phyloP scores from a whole-genome alignment of 1,140 invertebrate genomes.

The Lutraria rhynchaena region DNA sequence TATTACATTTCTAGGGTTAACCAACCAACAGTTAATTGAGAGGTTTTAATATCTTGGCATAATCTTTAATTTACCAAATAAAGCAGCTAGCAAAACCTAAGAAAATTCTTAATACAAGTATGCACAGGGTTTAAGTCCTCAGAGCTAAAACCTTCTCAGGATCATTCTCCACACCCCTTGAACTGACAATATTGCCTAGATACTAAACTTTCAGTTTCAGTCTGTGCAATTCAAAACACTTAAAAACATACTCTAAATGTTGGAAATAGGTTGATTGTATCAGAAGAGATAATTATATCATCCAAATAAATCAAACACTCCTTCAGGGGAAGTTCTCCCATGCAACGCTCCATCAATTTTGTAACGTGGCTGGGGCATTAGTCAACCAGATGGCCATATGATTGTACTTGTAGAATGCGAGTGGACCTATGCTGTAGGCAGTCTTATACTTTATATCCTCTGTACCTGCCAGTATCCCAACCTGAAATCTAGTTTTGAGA shows the following conservation, averaged over 20 bases:
- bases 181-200: slow-evolving; percentile 70
- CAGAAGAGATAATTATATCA: slow-evolving; percentile 53
- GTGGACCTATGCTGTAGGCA: slow-evolving; percentile 5
- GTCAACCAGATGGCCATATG: neutral
- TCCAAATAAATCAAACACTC: slow-evolving; percentile 60
- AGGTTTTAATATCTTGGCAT: neutral
- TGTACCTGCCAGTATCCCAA: slow-evolving; percentile 16
- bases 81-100: slow-evolving; percentile 69
- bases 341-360: slow-evolving; percentile 15
- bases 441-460: slow-evolving; percentile 16
- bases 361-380: neutral
- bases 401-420: neutral
- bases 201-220: slow-evolving; percentile 70
- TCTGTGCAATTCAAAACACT: slow-evolving; percentile 66
- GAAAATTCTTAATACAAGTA: slow-evolving; percentile 65
- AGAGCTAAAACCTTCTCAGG: slow-evolving; percentile 73
- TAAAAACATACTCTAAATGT: slow-evolving; percentile 65
- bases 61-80: slow-evolving; percentile 65
- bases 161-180: slow-evolving; percentile 67
- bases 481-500: neutral
- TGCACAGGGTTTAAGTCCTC: slow-evolving; percentile 70
- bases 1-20: too few relatives aligned
- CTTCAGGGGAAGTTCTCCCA: slow-evolving; percentile 40
- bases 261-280: slow-evolving; percentile 39
- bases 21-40: too few relatives aligned